phyloP scores from a whole-genome alignment of 2,888 invertebrate species.

The Phortica magna region DNA sequence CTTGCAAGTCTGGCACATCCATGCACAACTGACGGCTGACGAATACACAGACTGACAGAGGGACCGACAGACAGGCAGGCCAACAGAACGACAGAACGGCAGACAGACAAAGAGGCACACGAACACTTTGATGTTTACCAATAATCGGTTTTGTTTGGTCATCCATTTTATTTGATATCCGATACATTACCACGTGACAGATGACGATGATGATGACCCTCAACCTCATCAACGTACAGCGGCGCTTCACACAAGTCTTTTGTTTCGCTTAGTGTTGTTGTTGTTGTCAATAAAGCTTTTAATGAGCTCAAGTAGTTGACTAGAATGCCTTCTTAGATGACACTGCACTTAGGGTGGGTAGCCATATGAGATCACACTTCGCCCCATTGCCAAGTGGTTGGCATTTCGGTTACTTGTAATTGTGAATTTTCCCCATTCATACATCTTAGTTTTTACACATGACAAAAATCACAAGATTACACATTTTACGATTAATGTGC shows the following conservation, averaged over 20 bases:
- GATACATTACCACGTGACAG: constrained; percentile 45
- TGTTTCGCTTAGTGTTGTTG: constrained; percentile 1
- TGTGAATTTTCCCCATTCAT: neutral
- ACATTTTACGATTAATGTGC: neutral
- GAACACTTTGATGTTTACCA: constrained; percentile 61
- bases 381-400: no score
- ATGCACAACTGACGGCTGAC: neutral
- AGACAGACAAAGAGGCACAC: neutral
- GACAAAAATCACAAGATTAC: neutral
- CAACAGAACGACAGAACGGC: neutral
- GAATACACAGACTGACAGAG: neutral
- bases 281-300: constrained; percentile 52
- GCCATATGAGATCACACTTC: no score
- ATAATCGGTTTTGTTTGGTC: constrained; percentile 69
- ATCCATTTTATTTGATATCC: constrained; percentile 70
- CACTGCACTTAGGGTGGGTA: constrained; percentile 37
- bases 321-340: constrained; percentile 47
- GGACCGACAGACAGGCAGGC: neutral
- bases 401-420: neutral
- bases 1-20: neutral
- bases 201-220: constrained; percentile 15
- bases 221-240: neutral
- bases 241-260: constrained; percentile 5
- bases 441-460: neutral
- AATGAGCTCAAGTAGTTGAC: constrained; percentile 53